Evolutionary conservation across 2,113 vertebrate genomes (phyloP), one percentile per base, ranked within the genome.

Genomic region (Baryphthengus martii): DNA sequence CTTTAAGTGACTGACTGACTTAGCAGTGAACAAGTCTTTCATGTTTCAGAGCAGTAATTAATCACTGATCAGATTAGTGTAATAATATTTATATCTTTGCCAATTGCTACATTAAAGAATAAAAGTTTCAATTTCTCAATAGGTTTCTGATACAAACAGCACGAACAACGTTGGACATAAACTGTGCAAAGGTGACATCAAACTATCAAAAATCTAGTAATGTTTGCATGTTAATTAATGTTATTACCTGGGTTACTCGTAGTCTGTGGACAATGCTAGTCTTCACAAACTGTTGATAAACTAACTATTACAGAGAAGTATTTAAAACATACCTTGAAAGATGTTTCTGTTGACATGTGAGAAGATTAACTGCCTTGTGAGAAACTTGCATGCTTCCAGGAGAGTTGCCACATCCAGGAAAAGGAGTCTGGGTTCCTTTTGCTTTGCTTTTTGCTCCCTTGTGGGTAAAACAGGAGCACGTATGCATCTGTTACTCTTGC

Each of bases 121-220:
- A 66, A 91, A 89, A 73, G 63, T 76, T 94, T 91, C 62, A 23
- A 6, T 92, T 92, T 42, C 63, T 88, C 59, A 61, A 77, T 81
- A 96, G 96, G 82, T 87, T 74, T 55, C 59, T n/a, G 56, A 10
- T 67, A 37, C 79, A 58, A 49, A 56, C 53, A 37, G 58, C 66
- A 53, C 21, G 93, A 85, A 50, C 83, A 81, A 13, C 75, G 63
- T 39, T 52, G 80, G 92, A 91, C 53, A 0, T 35, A 11, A 39
- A 44, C 59, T n/a, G 4, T 49, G 68, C 56, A 56, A 96, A 95
- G 96, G 96, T 96, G 76, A 94, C n/a, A 37, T 25, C 47, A 56
- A 61, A n/a, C 35, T 75, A 20, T 52, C 15, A 45, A 21, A 31
- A 76, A 39, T n/a, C 58, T 50, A 53, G 70, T 47, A 42, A 55